phyloP scores from a whole-genome alignment of 2,113 vertebrate genomes.

The Toxotes chatareus region DNA sequence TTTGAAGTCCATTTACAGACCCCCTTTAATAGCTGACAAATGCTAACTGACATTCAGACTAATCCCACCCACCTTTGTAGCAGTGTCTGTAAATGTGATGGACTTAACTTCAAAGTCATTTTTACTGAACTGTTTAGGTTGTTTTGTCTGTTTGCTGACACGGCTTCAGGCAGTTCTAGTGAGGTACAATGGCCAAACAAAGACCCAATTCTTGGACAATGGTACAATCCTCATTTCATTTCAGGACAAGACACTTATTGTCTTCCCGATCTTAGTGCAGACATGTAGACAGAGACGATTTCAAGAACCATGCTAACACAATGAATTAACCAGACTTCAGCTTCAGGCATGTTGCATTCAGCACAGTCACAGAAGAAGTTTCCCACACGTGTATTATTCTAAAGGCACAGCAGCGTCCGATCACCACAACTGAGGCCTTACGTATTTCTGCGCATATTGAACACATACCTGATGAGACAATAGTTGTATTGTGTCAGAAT shows the following conservation, averaged over 20 bases:
- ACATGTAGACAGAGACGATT: not conserved
- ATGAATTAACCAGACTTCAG: conserved; percentile 15
- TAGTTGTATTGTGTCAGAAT: conserved; percentile 27
- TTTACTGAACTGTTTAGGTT: conserved; percentile 12
- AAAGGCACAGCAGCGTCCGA: not conserved
- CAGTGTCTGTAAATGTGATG: not conserved
- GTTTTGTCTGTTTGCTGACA: not conserved
- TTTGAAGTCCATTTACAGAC: conserved; percentile 18
- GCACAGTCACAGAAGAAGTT: conserved; percentile 26
- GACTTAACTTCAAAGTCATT: conserved; percentile 35
- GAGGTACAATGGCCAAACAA: conserved; percentile 9
- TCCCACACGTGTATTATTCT: conserved; percentile 17
- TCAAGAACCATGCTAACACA: not conserved
- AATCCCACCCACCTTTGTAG: conserved; percentile 10
- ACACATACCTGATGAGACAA: conserved; percentile 44
- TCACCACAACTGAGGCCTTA: conserved; percentile 8
- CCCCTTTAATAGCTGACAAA: conserved; percentile 16
- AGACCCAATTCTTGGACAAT: not conserved
- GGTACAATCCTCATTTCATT: not conserved
- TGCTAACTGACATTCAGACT: not conserved
- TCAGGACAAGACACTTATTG: not conserved
- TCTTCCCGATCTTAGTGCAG: not conserved
- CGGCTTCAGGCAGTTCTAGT: conserved; percentile 8
- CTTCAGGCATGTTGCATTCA: conserved; percentile 1
- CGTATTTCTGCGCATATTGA: conserved; percentile 47